Evolutionary conservation across 2,888 invertebrate species (phyloP), one percentile per base, ranked within the genome.

Genomic region (Orthosia gothica): DNA sequence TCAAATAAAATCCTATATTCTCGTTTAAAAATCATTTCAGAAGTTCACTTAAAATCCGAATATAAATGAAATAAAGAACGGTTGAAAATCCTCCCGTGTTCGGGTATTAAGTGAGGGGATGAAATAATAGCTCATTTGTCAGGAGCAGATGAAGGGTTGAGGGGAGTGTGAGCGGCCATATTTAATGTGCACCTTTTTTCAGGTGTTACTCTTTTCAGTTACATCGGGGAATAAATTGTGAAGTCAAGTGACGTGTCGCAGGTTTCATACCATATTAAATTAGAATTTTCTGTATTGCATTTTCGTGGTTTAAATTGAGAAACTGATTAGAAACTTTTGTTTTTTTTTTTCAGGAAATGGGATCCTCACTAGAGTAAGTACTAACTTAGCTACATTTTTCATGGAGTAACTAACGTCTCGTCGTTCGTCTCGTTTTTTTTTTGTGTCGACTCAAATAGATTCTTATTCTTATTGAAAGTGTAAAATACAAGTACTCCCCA

Each of bases 101-200:
- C 79, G 62, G 61, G 70, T 75, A 74, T 81, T 75, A 75, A 80
- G 70, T 76, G 76, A 74, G 74, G 61, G 85, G 80, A 76, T 82
- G 65, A 78, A 84, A 82, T 82, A 84, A 82, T 85, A 79, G 73
- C 84, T 86, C 82, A 82, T 86, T 85, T 86, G 84, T 85, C 86
- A 82, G 76, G 20, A 61, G 72, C 86, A 76, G 74, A 54, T 68
- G 74, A 69, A 74, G 74, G 81, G 71, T 77, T 75, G 70, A 58
- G 82, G 74, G 55, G 54, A 66, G 72, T 74, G 82, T 71, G 76
- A 66, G 64, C 82, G 58, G 50, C 57, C 63, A 76, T 70, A 65
- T 77, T 80, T 58, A 82, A 77, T 72, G 82, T 32, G 74, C 75
- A 77, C 74, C 69, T 78, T 85, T 85, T 85, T 81, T 70, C 67